A percentile compares a stretch with the other conserved stretches of the same genome.
phyloP scores from a whole-genome alignment of 1,140 invertebrate species.

The Bombus huntii region DNA sequence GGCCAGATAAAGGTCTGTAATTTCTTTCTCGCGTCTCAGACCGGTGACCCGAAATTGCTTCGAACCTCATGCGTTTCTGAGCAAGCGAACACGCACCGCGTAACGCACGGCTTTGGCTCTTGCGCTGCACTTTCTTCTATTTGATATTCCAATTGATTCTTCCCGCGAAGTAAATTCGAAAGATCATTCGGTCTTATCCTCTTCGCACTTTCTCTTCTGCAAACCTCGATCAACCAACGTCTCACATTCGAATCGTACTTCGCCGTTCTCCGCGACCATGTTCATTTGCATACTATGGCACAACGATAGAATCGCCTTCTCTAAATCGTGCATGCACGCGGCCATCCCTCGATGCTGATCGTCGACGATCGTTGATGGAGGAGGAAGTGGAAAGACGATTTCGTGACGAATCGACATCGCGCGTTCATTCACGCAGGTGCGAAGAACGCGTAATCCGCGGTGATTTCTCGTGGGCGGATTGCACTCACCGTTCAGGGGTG shows the following conservation, averaged over 20 bases:
- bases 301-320: neutral
- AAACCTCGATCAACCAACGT: too few species aligned
- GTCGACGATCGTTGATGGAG: too few species aligned
- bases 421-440: conserved; percentile 57
- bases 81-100: neutral
- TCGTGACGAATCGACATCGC: conserved; percentile 57
- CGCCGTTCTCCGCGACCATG: too few species aligned
- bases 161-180: neutral
- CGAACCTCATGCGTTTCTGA: neutral
- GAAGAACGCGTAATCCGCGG: conserved; percentile 67
- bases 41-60: conserved; percentile 41
- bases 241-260: too few species aligned
- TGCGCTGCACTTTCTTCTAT: neutral
- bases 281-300: too few species aligned
- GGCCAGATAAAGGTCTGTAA: conserved; percentile 33
- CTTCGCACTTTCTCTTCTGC: too few species aligned
- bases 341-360: conserved; percentile 6
- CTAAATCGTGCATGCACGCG: conserved; percentile 11
- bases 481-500: conserved; percentile 37
- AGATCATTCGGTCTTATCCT: neutral
- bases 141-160: neutral
- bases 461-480: conserved; percentile 56
- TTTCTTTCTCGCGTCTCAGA: conserved; percentile 51
- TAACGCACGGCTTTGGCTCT: neutral
- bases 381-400: conserved; percentile 4